Base-by-base conservation (phyloP, 2,797 vertebrate species). In the Poecilia picta region DNA sequence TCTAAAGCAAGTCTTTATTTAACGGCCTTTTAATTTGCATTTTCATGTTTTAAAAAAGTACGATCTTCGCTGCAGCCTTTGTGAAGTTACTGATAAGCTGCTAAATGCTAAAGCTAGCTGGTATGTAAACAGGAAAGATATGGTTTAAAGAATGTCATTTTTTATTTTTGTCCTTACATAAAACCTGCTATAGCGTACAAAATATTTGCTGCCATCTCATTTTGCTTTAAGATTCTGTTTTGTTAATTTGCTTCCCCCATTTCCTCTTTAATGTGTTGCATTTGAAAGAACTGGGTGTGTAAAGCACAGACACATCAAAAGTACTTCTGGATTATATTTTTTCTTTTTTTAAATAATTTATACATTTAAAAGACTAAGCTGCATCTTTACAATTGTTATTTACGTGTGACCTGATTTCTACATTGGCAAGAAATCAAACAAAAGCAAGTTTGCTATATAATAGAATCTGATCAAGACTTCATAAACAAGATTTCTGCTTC, bases 71-170 rank as follows among this genome's bases (percentile, higher is more conserved):
- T 71, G 12, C 0, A 4, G 5, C 41, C 39, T 71, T 71, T 71
- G 12, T 45, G 28, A n/a, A n/a, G 39, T 25, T 70, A n/a, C 10
- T 70, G 39, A 11, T 45, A 8, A 45, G 23, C 2, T 28, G 25
- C 11, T 70, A 43, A 45, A 71, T 71, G 41, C 25, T 71, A 71
- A n/a, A 71, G 68, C 25, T 71, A 43, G 66, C 62, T 10, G 33
- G 8, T 39, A 41, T 45, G 41, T n/a, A 43, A 43, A 43, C 10
- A 43, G 1, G 8, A 36, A 41, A 5, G 33, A 20, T 64, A 20
- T 36, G 16, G 16, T 33, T 64, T 33, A 13, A n/a, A 57, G 53
- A 4, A n/a, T n/a, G 28, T 33, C 31, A 16, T 41, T 8, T 41
- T 68, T 41, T 25, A 25, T 23, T 43, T 68, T 4, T 41, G 20